Evolutionary conservation across 2,888 invertebrate genomes (phyloP).

Genomic region (Eupithecia pulchellata): DNA sequence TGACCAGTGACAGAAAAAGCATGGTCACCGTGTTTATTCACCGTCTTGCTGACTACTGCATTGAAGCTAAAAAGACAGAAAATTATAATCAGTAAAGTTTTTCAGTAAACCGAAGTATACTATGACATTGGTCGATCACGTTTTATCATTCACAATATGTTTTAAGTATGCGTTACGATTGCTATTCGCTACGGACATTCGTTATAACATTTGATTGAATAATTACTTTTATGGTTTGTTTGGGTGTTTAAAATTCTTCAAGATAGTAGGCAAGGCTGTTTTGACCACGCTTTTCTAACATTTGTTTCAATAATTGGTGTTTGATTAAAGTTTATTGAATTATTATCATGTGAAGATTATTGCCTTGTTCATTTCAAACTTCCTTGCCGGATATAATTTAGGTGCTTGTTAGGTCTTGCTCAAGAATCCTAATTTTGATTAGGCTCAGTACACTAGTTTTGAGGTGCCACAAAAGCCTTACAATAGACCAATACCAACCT

Average conservation of each 20-base stretch:
- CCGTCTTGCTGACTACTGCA: constrained; percentile 82
- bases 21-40: constrained; percentile 72
- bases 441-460: neutral
- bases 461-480: neutral
- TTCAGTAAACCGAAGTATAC: neutral
- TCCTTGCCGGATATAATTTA: neutral
- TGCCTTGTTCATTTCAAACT: constrained; percentile 6
- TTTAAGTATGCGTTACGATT: constrained; percentile 21
- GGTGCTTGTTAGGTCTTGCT: neutral
- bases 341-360: neutral
- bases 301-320: constrained; percentile 14
- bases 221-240: constrained; percentile 24
- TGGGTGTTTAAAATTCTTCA: constrained; percentile 16
- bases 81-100: neutral
- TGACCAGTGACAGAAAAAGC: constrained; percentile 71
- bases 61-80: constrained; percentile 74
- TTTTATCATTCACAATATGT: constrained; percentile 19
- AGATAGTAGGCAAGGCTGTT: constrained; percentile 39
- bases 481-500: no score
- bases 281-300: constrained; percentile 27
- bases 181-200: constrained; percentile 35
- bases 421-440: neutral
- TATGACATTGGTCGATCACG: neutral
- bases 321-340: constrained; percentile 16
- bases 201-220: constrained; percentile 34